Evolutionary conservation across 2,888 invertebrate genomes (phyloP), one percentile per base, ranked within the genome.

Genomic region (Sinotaia quadrata): DNA sequence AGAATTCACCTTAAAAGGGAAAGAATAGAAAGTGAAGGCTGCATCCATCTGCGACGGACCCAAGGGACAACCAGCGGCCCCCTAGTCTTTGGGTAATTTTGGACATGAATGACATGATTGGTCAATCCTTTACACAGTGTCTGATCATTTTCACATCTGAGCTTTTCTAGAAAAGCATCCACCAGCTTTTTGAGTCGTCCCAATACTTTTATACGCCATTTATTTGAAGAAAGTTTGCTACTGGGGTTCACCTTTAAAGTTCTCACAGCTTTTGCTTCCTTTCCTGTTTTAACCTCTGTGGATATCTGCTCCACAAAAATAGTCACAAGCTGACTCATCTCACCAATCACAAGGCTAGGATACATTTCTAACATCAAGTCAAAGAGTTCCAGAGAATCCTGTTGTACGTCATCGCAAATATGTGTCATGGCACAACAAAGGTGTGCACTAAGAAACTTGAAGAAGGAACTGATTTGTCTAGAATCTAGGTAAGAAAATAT

Each of bases 361-460:
- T 92, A 91, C 78, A 92, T 91, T 49, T 91, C 89, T 18, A 95
- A 87, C n/a, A 96, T 89, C 51, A 93, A 90, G 83, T 96, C 95
- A 24, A 97, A 89, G 75, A 95, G 91, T 0, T 92, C 85, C 0
- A 97, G 89, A 0, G 96, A 94, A 87, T 95, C 95, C 84, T 94
- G 93, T 84, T 95, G 94, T 73, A 97, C 92, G 60, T 91, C 90
- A 15, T 91, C 91, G 84, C 94, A 92, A 70, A 97, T 94, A 81
- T 96, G 94, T 0, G 95, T 96, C 94, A 97, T 95, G 0, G 95
- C 94, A 89, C 96, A 96, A 63, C 93, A 91, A 57, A 96, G 87
- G 87, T 95, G 94, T 1, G 94, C 93, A 27, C 93, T 92, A 71
- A 96, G 89, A 7, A 94, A 90, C 72, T 93, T 92, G 84, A 93